Base-by-base conservation (phyloP, 2,113 vertebrate genomes). In the Lagopus muta region DNA sequence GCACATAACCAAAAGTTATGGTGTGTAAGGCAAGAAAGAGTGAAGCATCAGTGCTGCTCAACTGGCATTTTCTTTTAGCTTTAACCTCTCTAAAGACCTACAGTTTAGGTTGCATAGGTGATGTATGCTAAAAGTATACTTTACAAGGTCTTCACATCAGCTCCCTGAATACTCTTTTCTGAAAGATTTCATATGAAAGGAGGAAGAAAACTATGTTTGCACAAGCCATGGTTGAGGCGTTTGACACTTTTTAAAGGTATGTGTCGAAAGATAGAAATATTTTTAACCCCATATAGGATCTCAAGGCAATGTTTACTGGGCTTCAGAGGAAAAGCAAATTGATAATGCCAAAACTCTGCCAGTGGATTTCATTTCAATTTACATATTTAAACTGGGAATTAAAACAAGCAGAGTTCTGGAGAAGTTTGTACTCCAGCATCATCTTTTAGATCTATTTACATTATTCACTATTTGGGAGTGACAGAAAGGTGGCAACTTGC, bases 401-500 rank as follows among this genome's bases (percentile, higher is more conserved):
- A 90, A 95, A 95, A 82, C 82, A 95, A 80, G 86, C 64, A 55
- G 34, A 86, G 57, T 75, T 94, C 69, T 86, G 71, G 42, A n/a
- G 45, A 83, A 75, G 43, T 89, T 89, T 74, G 36, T 55, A 34
- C 21, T 79, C 34, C 71, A 83, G 61, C 57, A 34, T 83, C 90
- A 90, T 78, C 57, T 72, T 79, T 77, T 90, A 94, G 77, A 52
- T 87, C 50, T 74, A 78, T 71, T 93, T 92, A 92, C 45, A 62
- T 86, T 89, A 96, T 94, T 60, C 88, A 69, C 42, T 90, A 77
- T 88, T 95, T 83, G 94, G 80, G 74, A 88, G 69, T 43, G 90
- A 89, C 71, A 95, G 84, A 70, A 89, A 87, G 83, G 92, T 95
- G 94, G 92, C 81, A 94, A 96, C 71, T 64, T 95, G 82, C 93